Percentiles rank a stretch among this genome's conserved stretches.
Conservation (phyloP, 2,113 vertebrate species). For the Hyla sarda region DNA sequence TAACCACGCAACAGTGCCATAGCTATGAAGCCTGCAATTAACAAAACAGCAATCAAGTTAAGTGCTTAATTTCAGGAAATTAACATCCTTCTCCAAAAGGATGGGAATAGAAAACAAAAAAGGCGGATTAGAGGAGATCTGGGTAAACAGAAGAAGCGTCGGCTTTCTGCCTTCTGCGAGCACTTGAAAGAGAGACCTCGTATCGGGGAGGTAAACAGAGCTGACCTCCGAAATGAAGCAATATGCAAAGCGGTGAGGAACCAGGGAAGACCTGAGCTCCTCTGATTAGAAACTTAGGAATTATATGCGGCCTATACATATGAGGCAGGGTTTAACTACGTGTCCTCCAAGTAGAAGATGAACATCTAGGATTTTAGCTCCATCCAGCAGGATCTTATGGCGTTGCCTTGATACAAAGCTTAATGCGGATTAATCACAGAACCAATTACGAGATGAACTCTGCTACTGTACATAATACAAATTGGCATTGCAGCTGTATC, state of each 20-base stretch:
- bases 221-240: conserved; percentile 55
- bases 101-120: conserved; percentile 65
- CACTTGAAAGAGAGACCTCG: conserved; percentile 65
- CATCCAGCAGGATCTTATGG: background rate
- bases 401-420: background rate
- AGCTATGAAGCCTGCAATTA: conserved; percentile 71
- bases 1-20: conserved; percentile 70
- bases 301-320: conserved; percentile 12
- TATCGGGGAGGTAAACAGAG: conserved; percentile 61
- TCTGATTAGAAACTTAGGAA: background rate
- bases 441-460: conserved; percentile 7
- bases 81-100: conserved; percentile 68
- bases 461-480: background rate
- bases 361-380: background rate
- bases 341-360: background rate
- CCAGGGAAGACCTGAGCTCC: background rate
- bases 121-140: conserved; percentile 63
- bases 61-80: conserved; percentile 75
- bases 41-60: conserved; percentile 74
- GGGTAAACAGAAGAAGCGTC: conserved; percentile 69
- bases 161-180: conserved; percentile 64
- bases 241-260: conserved; percentile 37
- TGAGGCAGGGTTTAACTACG: background rate
- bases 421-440: conserved; percentile 22
- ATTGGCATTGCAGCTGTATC: conserved; percentile 1